phyloP scores from a whole-genome alignment of 2,113 vertebrate species.

The Rhombomys opimus region DNA sequence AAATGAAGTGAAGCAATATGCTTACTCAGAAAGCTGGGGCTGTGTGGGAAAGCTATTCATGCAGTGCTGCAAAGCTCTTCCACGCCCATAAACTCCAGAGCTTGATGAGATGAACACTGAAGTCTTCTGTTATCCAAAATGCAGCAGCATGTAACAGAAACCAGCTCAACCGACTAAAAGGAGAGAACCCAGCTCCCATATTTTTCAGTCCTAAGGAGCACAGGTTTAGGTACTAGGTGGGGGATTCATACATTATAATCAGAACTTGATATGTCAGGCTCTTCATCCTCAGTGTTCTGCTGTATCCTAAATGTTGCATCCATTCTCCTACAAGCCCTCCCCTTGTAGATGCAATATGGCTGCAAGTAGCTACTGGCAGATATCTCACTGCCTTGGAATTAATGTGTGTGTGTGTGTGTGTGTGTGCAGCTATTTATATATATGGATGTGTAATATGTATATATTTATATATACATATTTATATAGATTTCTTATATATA shows the following conservation, averaged over 20 bases:
- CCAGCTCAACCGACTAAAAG: neutral
- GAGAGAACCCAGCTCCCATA: neutral
- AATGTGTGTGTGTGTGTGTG: neutral
- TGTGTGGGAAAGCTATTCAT: neutral
- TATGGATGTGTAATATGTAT: neutral
- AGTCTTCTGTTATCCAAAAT: neutral
- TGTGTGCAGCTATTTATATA: neutral
- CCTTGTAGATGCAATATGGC: neutral
- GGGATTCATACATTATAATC: neutral
- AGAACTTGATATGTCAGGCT: neutral
- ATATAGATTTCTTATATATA: neutral
- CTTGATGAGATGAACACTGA: conserved; percentile 36
- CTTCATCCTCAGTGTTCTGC: too few species aligned
- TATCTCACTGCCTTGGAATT: neutral
- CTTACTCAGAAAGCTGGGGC: conserved; percentile 13
- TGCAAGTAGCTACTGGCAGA: neutral
- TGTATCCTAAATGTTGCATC: neutral
- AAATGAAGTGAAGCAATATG: conserved; percentile 32
- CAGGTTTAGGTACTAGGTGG: neutral
- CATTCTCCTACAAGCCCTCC: neutral
- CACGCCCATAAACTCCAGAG: conserved; percentile 1
- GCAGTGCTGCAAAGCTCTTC: conserved; percentile 23
- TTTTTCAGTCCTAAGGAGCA: neutral
- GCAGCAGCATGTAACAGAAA: conserved; percentile 8
- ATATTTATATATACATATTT: neutral